Evolutionary conservation across 2,113 vertebrate genomes (phyloP).

Genomic region (Cygnus buccinator): DNA sequence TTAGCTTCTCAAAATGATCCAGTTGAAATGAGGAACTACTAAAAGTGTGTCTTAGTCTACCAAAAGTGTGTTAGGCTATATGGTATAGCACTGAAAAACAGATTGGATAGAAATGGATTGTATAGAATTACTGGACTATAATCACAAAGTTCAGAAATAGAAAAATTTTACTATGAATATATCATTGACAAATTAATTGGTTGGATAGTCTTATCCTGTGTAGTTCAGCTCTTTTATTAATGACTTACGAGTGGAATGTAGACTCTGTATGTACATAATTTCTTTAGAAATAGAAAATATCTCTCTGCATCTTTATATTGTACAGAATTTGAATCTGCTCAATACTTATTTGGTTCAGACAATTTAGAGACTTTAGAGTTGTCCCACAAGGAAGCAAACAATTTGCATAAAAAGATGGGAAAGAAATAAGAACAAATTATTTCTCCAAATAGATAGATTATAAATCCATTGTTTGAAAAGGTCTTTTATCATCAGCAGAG

Average conservation of each 20-base stretch:
- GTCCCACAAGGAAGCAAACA: neutral
- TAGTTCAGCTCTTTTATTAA: neutral
- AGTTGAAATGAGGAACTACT: neutral
- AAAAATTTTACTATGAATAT: neutral
- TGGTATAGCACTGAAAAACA: neutral
- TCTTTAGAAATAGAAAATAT: neutral
- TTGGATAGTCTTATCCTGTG: neutral
- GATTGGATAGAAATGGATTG: neutral
- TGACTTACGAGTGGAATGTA: neutral
- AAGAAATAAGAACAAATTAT: slow-evolving; percentile 50
- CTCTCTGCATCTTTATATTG: neutral
- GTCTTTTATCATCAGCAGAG: slow-evolving; percentile 40
- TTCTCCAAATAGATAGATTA: slow-evolving; percentile 31
- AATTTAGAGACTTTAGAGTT: slow-evolving; percentile 3
- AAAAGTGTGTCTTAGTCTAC: neutral
- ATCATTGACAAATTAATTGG: neutral
- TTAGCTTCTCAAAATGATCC: neutral
- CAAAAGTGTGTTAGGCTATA: neutral
- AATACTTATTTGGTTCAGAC: neutral
- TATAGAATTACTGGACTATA: neutral
- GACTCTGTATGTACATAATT: neutral
- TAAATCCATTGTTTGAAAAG: slow-evolving; percentile 36
- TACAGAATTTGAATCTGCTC: neutral
- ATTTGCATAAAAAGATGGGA: neutral
- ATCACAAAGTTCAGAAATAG: neutral